Base-by-base conservation (phyloP, 92 coral and sea anemone genomes). In the Palythoa grandis region DNA sequence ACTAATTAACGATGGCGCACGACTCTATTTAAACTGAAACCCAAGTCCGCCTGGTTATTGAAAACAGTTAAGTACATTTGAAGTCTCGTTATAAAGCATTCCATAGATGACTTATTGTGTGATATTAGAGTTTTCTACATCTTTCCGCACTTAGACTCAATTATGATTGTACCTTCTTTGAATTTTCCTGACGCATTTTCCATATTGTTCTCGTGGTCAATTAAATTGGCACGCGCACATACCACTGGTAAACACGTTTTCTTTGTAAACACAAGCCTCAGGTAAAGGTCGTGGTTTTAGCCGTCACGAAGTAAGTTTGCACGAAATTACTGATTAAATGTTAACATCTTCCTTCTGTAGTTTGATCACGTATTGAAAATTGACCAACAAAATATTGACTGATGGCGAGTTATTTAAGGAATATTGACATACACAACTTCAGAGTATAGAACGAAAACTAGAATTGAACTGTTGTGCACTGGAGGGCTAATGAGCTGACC, bases 131-230 rank as follows among this genome's bases (percentile, higher is more conserved):
- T 63, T 63, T 63, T 58, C 66, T 58, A 58, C 66, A 15, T 16
- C 66, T 13, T 58, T 17, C 78, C 78, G 78, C 78, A 74, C 53
- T 47, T 43, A 43, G 54, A 10, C 24, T 74, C 11, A 74, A 74
- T 74, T 17, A 74, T 74, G 22, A 74, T 29, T 24, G 54, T 74
- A 74, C 60, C 73, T 52, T 74, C 58, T 23, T 74, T 16, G 19
- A 40, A 47, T 74, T 43, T 12, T 17, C 57, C 15, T 74, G 78
- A 74, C 54, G 78, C 57, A 74, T 74, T 35, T 17, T 43, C 22
- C 69, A n/a, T 63, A 63, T 63, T 63, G 69, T 63, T 9, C 22
- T 8, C 19, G 69, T n/a, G 69, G 69, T 63, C 24, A n/a, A 63
- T 24, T 68, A 17, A 23, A 12, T 43, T 74, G 57, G 24, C 38